A percentile compares a stretch with the other conserved stretches of the same genome.
Conservation (phyloP, 2,113 vertebrate genomes). For the Phrynosoma blainvillii region DNA sequence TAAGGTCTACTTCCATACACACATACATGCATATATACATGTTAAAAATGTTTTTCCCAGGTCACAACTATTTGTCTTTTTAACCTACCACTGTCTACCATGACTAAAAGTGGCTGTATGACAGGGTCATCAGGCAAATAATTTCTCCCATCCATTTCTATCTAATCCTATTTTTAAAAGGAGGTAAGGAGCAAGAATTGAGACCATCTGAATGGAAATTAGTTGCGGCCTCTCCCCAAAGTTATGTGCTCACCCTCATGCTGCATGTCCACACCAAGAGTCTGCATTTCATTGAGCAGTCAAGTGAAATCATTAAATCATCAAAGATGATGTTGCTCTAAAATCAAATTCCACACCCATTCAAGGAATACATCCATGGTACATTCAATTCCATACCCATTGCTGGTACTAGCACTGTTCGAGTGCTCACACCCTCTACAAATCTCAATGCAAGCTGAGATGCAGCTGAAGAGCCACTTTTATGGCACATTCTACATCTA, state of each 20-base stretch:
- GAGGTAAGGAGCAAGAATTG: background rate
- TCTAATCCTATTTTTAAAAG: background rate
- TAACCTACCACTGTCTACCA: too few relatives aligned
- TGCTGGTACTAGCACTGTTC: constrained; percentile 53
- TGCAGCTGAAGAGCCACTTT: constrained; percentile 57
- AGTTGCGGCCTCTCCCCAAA: too few relatives aligned
- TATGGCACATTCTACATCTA: constrained; percentile 59
- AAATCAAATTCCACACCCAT: background rate
- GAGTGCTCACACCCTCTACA: constrained; percentile 59
- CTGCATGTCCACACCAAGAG: background rate
- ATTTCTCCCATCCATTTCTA: background rate
- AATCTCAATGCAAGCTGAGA: constrained; percentile 61
- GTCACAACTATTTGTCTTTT: too few relatives aligned
- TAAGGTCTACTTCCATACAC: too few relatives aligned
- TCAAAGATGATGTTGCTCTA: background rate
- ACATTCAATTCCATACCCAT: constrained; percentile 11
- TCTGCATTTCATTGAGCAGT: background rate
- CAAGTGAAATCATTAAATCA: background rate
- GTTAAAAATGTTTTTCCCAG: too few relatives aligned
- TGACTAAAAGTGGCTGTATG: too few relatives aligned
- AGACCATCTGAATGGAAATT: background rate
- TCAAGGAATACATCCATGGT: background rate
- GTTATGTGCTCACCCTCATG: background rate
- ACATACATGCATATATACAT: too few relatives aligned
- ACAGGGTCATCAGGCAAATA: too few relatives aligned